phyloP scores from a whole-genome alignment of 2,888 invertebrate genomes.

The Calliopum simillimum region DNA sequence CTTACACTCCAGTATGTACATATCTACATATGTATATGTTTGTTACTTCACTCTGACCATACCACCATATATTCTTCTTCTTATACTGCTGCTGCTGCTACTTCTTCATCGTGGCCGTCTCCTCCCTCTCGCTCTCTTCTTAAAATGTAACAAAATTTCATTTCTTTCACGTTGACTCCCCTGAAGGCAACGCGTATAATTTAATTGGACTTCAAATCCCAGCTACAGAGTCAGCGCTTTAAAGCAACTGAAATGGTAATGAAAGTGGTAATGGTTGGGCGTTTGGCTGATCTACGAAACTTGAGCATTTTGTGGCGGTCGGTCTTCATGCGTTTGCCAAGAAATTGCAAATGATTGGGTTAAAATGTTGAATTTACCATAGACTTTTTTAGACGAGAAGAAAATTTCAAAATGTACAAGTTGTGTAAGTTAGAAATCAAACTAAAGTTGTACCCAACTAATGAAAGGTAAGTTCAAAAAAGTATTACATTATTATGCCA shows the following conservation, averaged over 20 bases:
- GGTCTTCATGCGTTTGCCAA: no score
- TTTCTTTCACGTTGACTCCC: constrained; percentile 49
- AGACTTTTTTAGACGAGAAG: no score
- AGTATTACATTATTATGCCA: no score
- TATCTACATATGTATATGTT: constrained; percentile 11
- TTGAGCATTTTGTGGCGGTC: neutral
- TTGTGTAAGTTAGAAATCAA: no score
- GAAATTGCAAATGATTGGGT: no score
- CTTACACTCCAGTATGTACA: constrained; percentile 69
- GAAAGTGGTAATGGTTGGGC: neutral
- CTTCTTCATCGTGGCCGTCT: neutral
- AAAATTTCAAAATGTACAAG: no score
- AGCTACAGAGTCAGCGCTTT: constrained; percentile 52
- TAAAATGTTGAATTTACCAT: no score
- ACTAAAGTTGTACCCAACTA: no score
- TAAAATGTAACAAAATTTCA: constrained; percentile 10
- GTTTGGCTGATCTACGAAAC: neutral
- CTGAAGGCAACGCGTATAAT: constrained; percentile 58
- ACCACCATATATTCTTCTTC: no score
- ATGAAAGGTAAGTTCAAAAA: no score
- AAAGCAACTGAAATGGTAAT: neutral
- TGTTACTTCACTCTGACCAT: neutral
- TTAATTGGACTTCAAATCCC: constrained; percentile 62
- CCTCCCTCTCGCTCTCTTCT: no score
- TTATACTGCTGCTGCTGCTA: neutral